Conservation (phyloP, 2,113 vertebrate genomes). For the Mirza zaza region DNA sequence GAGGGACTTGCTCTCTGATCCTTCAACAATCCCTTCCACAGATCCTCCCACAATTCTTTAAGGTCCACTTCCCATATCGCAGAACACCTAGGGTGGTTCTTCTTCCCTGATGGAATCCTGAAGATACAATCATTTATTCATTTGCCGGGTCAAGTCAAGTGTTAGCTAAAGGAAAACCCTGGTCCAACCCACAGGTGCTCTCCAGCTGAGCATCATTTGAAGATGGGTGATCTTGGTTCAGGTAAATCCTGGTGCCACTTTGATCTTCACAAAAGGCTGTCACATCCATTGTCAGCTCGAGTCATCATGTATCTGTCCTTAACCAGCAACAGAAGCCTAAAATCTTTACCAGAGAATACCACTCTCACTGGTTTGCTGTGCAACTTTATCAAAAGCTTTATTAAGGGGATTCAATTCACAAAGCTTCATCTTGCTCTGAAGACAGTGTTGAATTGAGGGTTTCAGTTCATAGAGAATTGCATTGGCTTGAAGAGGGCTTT, state of each 20-base stretch:
- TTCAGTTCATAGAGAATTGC: neutral
- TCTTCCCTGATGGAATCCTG: neutral
- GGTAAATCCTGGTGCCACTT: neutral
- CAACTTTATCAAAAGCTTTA: neutral
- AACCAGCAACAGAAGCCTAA: neutral
- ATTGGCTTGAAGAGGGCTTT: neutral
- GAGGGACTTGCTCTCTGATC: neutral
- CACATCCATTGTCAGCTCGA: neutral
- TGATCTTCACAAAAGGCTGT: neutral
- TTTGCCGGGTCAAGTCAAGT: too few species aligned
- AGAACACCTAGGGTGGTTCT: neutral
- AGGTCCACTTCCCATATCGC: neutral
- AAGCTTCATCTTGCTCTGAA: neutral
- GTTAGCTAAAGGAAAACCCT: neutral
- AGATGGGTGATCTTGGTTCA: neutral
- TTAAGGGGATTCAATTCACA: neutral
- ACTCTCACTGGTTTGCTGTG: neutral
- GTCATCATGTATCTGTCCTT: neutral
- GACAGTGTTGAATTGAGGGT: neutral
- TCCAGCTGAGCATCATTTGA: neutral
- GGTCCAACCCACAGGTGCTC: fast-evolving
- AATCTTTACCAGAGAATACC: neutral
- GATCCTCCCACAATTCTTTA: neutral
- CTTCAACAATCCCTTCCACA: neutral
- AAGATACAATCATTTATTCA: neutral